Base-by-base conservation (phyloP, 1,140 invertebrate species). In the Doryteuthis pealeii region DNA sequence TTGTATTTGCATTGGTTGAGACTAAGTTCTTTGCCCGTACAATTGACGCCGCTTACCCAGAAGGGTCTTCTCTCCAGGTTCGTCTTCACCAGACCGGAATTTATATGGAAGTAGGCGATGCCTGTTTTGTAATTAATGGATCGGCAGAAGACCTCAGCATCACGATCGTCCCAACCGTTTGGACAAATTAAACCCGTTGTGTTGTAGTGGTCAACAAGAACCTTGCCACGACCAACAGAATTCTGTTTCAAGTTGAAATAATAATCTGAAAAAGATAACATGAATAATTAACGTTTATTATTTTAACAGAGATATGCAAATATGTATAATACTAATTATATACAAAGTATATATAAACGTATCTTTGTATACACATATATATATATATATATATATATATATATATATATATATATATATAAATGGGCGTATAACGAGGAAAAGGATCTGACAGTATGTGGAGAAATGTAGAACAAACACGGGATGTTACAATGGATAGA, bases 71-170 rank as follows among this genome's bases (percentile, higher is more conserved):
- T 70, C 73, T 72, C 70, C 35, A 73, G 73, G 6, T 54, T 0
- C 66, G 49, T 31, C 74, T 73, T 3, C 62, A 74, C 35, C 74
- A 77, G 40, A 69, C 72, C 77, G 26, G 74, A 43, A 35, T 79
- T 70, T 10, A 77, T 78, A 54, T 80, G 74, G 30, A 80, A 78
- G 72, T 82, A 83, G 28, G 81, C 81, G 8, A 83, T 74, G 3
- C 83, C 83, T 69, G 74, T 71, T n/a, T 33, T 54, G 40, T 77
- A 81, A 26, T 78, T 76, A n/a, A 66, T 58, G 8, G 70, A 69
- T 31, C 76, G 77, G 75, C 83, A 85, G 69, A 80, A 78, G 8
- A 85, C 81, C 1, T 35, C 66, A 1, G 83, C 83, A 54, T 85
- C 81, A 1, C 45, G 78, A 71, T 85, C 83, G 72, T 83, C 81